Base-by-base conservation (phyloP, 2,888 invertebrate genomes). In the Drosophila prolongata region DNA sequence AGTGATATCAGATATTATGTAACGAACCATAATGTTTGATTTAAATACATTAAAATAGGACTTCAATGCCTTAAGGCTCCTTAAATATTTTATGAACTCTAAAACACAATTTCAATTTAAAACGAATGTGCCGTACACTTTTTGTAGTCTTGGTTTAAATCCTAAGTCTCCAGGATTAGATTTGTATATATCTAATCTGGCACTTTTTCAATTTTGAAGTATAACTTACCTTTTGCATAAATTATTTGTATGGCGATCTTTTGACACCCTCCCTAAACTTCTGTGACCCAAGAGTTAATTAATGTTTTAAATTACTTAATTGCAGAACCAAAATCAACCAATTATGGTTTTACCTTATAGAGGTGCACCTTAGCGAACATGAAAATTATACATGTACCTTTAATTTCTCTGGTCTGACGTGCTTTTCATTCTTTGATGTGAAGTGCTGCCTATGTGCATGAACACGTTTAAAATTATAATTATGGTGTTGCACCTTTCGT, bases 401-500 rank as follows among this genome's bases (percentile, higher is more conserved):
- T 49, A 35, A 24, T 59, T 62, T 42, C 46, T 24, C 60, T 30
- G 42, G 49, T 30, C 42, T 37, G 49, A 64, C 62, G 62, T 64
- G 62, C 47, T 49, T 14, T 30, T 35, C 11, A 24, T 60, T 60
- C 61, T 49, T 19, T 16, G 60, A 34, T 35, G 46, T 47, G 47
- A 47, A 16, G 47, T 30, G 30, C 30, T 34, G 60, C 35, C 60
- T 42, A 49, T 76, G 77, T 64, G 58, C 76, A 56, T 56, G 78
- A 68, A 66, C 78, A 77, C 78, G 76, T 79, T 72, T 77, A 72
- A 66, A 65, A 75, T 75, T 75, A 75, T 79, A 79, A 79, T 79
- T 79, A 79, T 69, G 77, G 78, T 69, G 65, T 66, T 60, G 78
- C 75, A 64, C 59, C 73, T 76, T 76, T 69, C 67, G 57, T 67